Evolutionary conservation across 2,888 invertebrate species (phyloP), one percentile per base, ranked within the genome.

Genomic region (Coremacera marginata): DNA sequence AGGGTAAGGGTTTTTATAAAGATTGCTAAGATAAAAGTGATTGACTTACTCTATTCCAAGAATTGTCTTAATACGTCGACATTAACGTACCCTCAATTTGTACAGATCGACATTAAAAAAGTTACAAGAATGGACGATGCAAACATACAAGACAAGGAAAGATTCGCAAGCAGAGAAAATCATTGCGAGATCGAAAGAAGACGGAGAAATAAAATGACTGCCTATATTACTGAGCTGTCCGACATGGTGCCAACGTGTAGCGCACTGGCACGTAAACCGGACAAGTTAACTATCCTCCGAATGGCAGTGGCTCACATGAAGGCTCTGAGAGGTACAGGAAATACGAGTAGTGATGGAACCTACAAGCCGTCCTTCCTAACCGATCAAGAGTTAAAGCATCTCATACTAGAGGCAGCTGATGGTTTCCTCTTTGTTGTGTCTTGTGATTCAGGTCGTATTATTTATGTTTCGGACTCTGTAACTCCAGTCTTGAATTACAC

Each of bases 221-320:
- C 98, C 83, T 99, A 99, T 91, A 99, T 99, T 90, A 98, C 98
- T 88, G 99, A 99, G 91, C 92, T 99, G 85, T 98, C 98, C 83
- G 99, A 99, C 91, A 99, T 99, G 99, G 98, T 99, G 88, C 99
- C 99, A 86, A 98, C 99, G 86, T 98, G 98, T 91, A 97, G 97
- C 87, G 98, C 98, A 68, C 92, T 99, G 83, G 99, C 99, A 76
- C 93, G 99, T 83, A 99, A 99, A 90, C 99, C 99, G 71, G 99
- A 99, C 92, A 99, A 99, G 90, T 93, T 99, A 81, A 99, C 99
- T 84, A 99, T 99, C 89, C 93, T 99, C 80, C 93, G 99, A 86
- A 99, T 99, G 99, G 99, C 99, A 68, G 99, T 99, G 78, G 98
- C 98, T 25, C 99, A 99, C 90, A 99, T 99, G 99, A 98, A 99